Evolutionary conservation across 2,113 vertebrate species (phyloP).

Genomic region (Sisor rabdophorus): DNA sequence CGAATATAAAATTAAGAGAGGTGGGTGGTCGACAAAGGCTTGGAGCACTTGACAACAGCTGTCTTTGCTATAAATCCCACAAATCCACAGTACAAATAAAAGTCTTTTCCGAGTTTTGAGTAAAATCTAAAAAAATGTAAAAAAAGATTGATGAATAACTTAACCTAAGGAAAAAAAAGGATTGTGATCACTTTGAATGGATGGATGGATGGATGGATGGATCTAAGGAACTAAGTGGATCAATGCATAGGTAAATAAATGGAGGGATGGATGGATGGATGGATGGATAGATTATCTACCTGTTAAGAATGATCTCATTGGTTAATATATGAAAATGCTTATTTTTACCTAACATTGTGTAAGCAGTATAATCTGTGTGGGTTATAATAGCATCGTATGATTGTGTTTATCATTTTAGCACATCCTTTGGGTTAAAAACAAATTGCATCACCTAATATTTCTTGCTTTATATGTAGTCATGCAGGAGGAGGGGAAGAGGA

Average conservation of each 20-base stretch:
- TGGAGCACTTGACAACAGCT: constrained; percentile 71
- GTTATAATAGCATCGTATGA: constrained; percentile 68
- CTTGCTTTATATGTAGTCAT: constrained; percentile 65
- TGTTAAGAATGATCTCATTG: too few relatives aligned
- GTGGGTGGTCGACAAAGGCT: constrained; percentile 61
- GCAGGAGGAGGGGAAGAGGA: constrained; percentile 54
- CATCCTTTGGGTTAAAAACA: constrained; percentile 69
- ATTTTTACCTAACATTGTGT: constrained; percentile 53
- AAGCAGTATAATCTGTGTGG: constrained; percentile 57
- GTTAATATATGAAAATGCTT: constrained; percentile 68
- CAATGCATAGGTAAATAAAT: too few relatives aligned
- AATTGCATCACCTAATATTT: constrained; percentile 69
- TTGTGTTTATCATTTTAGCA: constrained; percentile 67
- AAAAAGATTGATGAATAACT: constrained; percentile 13
- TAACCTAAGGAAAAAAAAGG: too few relatives aligned
- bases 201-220: too few relatives aligned
- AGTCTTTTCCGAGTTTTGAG: constrained; percentile 58
- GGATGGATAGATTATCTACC: too few relatives aligned
- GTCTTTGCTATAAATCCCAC: constrained; percentile 71
- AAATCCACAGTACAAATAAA: constrained; percentile 64
- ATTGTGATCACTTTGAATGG: too few relatives aligned
- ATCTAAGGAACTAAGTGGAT: too few relatives aligned
- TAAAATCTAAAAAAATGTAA: constrained; percentile 40
- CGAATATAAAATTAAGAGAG: constrained; percentile 71
- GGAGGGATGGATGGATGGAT: too few relatives aligned